Conservation (phyloP, 2,797 vertebrate species). For the Limnodromus scolopaceus region DNA sequence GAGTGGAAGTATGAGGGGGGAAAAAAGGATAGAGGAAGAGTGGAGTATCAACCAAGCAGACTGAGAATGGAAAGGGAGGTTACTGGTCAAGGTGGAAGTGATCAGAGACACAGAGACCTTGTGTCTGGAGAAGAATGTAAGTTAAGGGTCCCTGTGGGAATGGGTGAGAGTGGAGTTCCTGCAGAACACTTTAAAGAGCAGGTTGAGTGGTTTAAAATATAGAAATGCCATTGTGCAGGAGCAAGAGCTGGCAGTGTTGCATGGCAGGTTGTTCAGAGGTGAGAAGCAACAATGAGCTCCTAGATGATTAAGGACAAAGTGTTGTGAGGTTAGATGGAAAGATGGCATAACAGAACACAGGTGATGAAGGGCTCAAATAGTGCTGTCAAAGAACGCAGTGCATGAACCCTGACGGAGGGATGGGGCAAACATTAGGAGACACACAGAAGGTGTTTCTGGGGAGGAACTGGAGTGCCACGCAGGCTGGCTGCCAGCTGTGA, state of each 20-base stretch:
- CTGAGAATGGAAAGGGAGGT: not conserved
- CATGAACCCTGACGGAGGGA: not conserved
- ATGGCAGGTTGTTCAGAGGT: not conserved
- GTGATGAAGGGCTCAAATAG: not conserved
- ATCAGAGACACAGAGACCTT: not conserved
- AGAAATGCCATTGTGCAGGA: not conserved
- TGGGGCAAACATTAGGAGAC: not conserved
- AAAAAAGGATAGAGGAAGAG: not conserved
- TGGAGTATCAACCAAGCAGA: not conserved
- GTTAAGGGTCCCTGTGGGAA: not conserved
- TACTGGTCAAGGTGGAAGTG: not conserved
- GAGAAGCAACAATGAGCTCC: not conserved
- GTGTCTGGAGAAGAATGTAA: not conserved
- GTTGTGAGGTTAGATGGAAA: not conserved
- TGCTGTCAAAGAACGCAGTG: not conserved
- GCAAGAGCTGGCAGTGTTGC: not conserved
- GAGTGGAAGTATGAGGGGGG: not conserved
- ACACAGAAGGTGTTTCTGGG: not conserved
- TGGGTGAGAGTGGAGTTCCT: not conserved
- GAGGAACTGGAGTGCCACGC: not conserved
- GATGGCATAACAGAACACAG: not conserved
- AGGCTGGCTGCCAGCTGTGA: not conserved
- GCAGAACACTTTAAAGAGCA: not conserved
- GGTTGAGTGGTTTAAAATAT: not conserved
- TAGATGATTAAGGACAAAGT: not conserved